phyloP scores from a whole-genome alignment of 1,140 invertebrate species.

The Elymnias hypermnestra region DNA sequence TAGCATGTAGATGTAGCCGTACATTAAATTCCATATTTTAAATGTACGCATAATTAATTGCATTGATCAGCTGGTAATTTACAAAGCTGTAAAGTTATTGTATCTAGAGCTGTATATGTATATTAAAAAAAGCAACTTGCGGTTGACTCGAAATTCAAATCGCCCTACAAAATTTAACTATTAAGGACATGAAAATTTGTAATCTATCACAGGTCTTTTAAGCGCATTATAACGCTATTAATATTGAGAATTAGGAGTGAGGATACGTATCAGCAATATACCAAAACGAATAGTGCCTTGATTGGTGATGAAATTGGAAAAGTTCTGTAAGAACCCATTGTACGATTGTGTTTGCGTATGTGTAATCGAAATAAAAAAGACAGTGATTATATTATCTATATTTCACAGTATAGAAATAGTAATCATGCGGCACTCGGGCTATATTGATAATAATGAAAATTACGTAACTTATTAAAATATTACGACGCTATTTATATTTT shows the following conservation, averaged over 20 bases:
- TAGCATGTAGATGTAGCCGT: too few relatives aligned
- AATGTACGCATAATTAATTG: too few relatives aligned
- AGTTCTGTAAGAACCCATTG: constrained; percentile 53
- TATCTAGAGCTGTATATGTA: not conserved
- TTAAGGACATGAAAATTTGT: constrained; percentile 53
- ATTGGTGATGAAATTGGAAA: constrained; percentile 43
- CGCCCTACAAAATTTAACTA: constrained; percentile 1
- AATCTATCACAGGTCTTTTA: constrained; percentile 56
- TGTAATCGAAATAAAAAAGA: constrained; percentile 33
- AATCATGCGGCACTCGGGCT: constrained; percentile 67
- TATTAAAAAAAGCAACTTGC: not conserved
- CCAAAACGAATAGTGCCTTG: constrained; percentile 73
- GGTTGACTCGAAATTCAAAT: constrained; percentile 10
- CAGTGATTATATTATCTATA: constrained; percentile 74
- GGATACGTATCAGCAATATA: constrained; percentile 74
- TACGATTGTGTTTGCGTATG: constrained; percentile 38
- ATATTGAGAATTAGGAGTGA: constrained; percentile 67
- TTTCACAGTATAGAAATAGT: constrained; percentile 74
- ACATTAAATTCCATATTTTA: too few relatives aligned
- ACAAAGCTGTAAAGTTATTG: not conserved
- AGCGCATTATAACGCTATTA: constrained; percentile 55
- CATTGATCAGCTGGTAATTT: too few relatives aligned
- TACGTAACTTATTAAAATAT: constrained; percentile 54
- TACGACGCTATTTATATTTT: constrained; percentile 51
- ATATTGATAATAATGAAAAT: constrained; percentile 56